Evolutionary conservation across 37 sponge, comb jelly and placozoan species (phyloP), one percentile per base, ranked within the genome.

Genomic region (Chondrilla cf. caribensis): DNA sequence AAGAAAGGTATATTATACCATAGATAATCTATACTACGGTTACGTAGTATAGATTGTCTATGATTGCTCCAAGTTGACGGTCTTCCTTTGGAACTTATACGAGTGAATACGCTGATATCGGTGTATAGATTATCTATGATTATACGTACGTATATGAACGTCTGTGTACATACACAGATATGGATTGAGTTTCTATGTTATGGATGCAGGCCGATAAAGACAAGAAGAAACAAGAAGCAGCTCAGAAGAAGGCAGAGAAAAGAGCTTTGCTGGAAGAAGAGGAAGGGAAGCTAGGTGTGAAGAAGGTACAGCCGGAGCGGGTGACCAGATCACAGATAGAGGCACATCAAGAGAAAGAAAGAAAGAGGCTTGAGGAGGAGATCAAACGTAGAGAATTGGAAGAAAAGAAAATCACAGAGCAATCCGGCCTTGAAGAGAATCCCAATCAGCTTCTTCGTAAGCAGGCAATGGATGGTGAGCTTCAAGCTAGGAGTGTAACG

Each of bases 401-500:
- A 7, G 84, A 83, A 31, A 40, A 64, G 81, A 79, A 84, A 78
- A 84, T 91, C 39, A 28, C 86, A 54, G 82, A 86, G 41, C 38
- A 71, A 22, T 70, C 70, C 11, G 65, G 73, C 0, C 81, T 96
- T 0, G 82, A 89, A 43, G 93, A 89, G 79, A 99, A 99, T 80
- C 91, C 92, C 6, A 99, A 99, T 60, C 97, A 81, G 33, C 54
- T 87, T 62, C 41, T 84, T 71, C 84, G 58, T 54, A 83, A 76
- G 77, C 78, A 72, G 51, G 58, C 79, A 44, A 58, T 59, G 78
- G 81, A 79, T 70, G 96, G 93, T 9, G 83, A 83, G 24, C 32
- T 85, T 0, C 90, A 92, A 1, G 97, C 97, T 0, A 67, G 91
- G 60, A 90, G 85, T 59, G 87, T 99, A 2, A 95, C 92, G 28